Base-by-base conservation (phyloP, 1,140 invertebrate species). In the Laodelphax striatellus region DNA sequence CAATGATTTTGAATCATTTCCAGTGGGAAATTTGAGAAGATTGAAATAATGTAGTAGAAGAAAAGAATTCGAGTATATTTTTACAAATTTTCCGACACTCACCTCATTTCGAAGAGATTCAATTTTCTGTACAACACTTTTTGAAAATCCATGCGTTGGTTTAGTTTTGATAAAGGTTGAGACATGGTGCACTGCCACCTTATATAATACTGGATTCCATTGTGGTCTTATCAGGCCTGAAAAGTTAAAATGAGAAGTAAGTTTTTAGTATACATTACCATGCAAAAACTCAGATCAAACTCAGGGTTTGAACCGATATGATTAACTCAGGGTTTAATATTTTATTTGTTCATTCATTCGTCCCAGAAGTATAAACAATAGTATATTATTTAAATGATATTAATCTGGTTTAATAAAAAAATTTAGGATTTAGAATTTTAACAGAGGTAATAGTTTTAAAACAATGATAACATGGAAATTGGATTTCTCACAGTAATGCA, bases 151-250 rank as follows among this genome's bases (percentile, higher is more conserved):
- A 56, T 65, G 62, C 14, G 64, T 61, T 34, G 62, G 24, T 19
- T 66, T 57, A 4, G 43, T 34, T 24, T 55, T 42, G 13, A 65
- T 58, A 57, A 65, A 69, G 54, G 61, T 62, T 38, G 63, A 55
- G 16, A 69, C 65, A 63, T 69, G 68, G 57, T 68, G 67, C 42
- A 68, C 57, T 19, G 67, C 68, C 1, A 67, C 60, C 55, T 41
- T 61, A 54, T 66, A 66, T 41, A 68, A 50, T 16, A 69, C 63
- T n/a, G 68, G 68, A 62, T 63, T 65, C 62, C 65, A 66, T 1
- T 31, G 38, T n/a, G 64, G 62, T 41, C 58, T 52, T 5, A 69
- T 57, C 56, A 44, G 43, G n/a, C 67, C 68, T 69, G 52, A 57
- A 59, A 60, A 56, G 22, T 21, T 31, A 58, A 57, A 52, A 57